Conservation (phyloP, 2,113 vertebrate genomes). For the Ardeotis arabs region DNA sequence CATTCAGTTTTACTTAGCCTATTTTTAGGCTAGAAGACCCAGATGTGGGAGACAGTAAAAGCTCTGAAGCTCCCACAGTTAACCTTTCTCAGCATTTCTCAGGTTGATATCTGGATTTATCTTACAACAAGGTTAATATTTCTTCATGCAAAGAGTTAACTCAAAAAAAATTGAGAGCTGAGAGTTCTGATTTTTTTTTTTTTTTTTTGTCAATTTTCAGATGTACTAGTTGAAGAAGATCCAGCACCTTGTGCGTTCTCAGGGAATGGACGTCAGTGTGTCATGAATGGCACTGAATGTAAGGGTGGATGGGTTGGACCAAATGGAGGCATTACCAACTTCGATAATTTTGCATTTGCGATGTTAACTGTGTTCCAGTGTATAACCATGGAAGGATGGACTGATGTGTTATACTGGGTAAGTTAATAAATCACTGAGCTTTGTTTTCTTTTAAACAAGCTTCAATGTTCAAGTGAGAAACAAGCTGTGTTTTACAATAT, state of each 20-base stretch:
- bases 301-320: slow-evolving; percentile 95
- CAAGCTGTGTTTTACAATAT: background rate
- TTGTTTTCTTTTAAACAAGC: background rate
- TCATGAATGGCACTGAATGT: slow-evolving; percentile 91
- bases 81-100: background rate
- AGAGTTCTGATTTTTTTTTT: background rate
- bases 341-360: slow-evolving; percentile 98
- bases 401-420: slow-evolving; percentile 98
- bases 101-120: background rate
- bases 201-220: slow-evolving; percentile 67
- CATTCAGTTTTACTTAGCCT: background rate
- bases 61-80: background rate
- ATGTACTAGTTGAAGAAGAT: slow-evolving; percentile 89
- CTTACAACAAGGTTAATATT: background rate
- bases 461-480: background rate
- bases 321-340: slow-evolving; percentile 97
- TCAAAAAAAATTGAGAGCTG: background rate
- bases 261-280: slow-evolving; percentile 93
- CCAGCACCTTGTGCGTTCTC: slow-evolving; percentile 96
- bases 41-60: background rate
- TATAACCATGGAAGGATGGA: slow-evolving; percentile 99
- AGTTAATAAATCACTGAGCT: slow-evolving; percentile 22
- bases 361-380: slow-evolving; percentile 99
- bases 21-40: background rate
- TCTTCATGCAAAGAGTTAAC: background rate